A percentile compares a stretch with the other conserved stretches of the same genome.
phyloP scores from a whole-genome alignment of 1,140 invertebrate species.

The Lepeophtheirus salmonis region DNA sequence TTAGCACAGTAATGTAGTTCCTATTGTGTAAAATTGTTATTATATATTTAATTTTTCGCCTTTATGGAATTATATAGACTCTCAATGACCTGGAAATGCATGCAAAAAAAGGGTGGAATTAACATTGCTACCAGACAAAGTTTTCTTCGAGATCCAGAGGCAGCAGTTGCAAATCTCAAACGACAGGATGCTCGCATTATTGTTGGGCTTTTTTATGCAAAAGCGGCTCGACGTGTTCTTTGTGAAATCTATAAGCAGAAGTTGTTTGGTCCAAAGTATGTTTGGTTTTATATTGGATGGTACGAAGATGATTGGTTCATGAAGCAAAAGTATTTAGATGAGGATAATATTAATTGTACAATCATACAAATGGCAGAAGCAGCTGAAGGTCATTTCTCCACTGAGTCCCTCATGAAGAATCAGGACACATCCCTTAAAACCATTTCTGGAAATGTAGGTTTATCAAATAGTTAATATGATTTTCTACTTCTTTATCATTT shows the following conservation, averaged over 20 bases:
- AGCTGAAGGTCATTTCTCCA: slow-evolving; percentile 90
- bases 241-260: slow-evolving; percentile 92
- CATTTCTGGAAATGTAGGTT: slow-evolving; percentile 82
- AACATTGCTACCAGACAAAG: slow-evolving; percentile 89
- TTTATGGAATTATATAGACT: slow-evolving; percentile 57
- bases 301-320: slow-evolving; percentile 98
- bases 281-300: slow-evolving; percentile 99
- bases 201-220: slow-evolving; percentile 93
- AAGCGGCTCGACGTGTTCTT: slow-evolving; percentile 78
- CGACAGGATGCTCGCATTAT: slow-evolving; percentile 75
- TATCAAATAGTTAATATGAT: too few relatives aligned
- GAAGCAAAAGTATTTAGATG: slow-evolving; percentile 48
- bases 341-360: slow-evolving; percentile 77
- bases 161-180: slow-evolving; percentile 80
- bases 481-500: neutral
- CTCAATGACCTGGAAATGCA: slow-evolving; percentile 88
- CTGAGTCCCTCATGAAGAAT: slow-evolving; percentile 95
- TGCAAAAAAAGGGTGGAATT: slow-evolving; percentile 75
- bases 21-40: slow-evolving; percentile 1
- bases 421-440: slow-evolving; percentile 77
- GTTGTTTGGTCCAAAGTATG: slow-evolving; percentile 84
- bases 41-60: slow-evolving; percentile 15
- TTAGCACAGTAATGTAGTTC: slow-evolving; percentile 71
- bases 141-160: slow-evolving; percentile 84
- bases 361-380: slow-evolving; percentile 75